A percentile compares a stretch with the other conserved stretches of the same genome.
These are phyloP conservation scores for Craterocephalus amniculus DNA, from an alignment of 2,797 vertebrate genomes.

Conservation along the genomic window DNA sequence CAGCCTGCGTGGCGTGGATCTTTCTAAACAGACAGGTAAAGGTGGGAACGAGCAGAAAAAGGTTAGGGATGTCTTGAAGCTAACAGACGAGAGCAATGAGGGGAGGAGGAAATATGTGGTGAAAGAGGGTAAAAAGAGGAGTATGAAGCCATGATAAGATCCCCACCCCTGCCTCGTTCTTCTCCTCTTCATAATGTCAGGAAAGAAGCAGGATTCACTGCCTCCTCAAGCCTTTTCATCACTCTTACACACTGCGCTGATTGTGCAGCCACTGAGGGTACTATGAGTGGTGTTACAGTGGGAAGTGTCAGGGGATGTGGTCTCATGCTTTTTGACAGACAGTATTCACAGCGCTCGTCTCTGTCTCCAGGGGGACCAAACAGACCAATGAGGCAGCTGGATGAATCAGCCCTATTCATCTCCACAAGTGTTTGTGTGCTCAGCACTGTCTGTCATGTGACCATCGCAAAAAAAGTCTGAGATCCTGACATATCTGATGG, in stretches of 20 bases:
- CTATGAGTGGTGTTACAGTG: conserved; percentile 66
- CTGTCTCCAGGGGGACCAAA: conserved; percentile 71
- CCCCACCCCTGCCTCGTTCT: conserved; percentile 36
- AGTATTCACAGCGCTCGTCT: conserved; percentile 60
- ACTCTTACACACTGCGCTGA: conserved; percentile 62
- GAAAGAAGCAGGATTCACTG: conserved; percentile 58
- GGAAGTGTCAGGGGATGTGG: conserved; percentile 68
- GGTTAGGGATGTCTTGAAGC: conserved; percentile 25
- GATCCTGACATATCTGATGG: conserved; percentile 18
- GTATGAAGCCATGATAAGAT: conserved; percentile 47
- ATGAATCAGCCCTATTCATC: conserved; percentile 74
- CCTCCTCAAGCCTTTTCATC: conserved; percentile 50
- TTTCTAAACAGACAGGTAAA: conserved; percentile 12
- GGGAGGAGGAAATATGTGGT: conserved; percentile 7
- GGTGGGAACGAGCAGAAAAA: conserved; percentile 21
- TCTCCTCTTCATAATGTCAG: conserved; percentile 42
- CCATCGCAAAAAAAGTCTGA: conserved; percentile 40
- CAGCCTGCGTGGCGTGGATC: background rate
- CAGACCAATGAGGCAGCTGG: conserved; percentile 51
- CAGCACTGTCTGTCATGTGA: conserved; percentile 60
- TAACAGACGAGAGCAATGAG: background rate
- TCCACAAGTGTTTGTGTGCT: conserved; percentile 49
- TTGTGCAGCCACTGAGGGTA: conserved; percentile 59
- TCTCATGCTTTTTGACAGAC: conserved; percentile 70
- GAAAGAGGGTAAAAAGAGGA: conserved; percentile 37